Conservation (phyloP, 2,797 vertebrate species). For the Chromobotia macracanthus region DNA sequence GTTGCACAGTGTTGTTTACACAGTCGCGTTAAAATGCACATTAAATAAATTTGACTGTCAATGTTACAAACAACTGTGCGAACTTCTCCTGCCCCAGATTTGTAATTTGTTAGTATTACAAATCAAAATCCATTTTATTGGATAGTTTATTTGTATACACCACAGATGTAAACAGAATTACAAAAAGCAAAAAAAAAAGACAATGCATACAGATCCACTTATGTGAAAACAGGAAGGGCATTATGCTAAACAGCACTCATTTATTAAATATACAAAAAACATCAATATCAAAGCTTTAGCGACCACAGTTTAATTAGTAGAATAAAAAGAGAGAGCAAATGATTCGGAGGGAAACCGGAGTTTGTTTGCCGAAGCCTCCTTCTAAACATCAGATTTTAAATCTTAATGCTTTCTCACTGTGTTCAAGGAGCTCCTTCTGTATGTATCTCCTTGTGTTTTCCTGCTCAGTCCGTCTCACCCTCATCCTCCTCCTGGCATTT, state of each 20-base stretch:
- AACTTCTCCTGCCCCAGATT: too few species aligned
- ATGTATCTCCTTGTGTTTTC: not conserved
- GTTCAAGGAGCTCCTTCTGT: not conserved
- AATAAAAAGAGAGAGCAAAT: not conserved
- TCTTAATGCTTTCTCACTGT: not conserved
- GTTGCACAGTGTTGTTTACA: conserved; percentile 18
- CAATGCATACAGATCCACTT: too few species aligned
- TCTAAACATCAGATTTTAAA: too few species aligned
- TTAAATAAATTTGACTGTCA: too few species aligned
- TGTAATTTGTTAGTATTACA: too few species aligned
- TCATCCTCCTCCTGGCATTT: conserved; percentile 38
- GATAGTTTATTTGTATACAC: too few species aligned
- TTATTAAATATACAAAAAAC: not conserved
- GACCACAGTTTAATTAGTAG: not conserved
- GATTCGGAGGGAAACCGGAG: not conserved
- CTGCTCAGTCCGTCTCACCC: conserved; percentile 20
- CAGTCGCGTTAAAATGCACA: not conserved
- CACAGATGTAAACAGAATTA: too few species aligned
- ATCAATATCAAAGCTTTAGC: not conserved
- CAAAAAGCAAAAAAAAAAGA: too few species aligned
- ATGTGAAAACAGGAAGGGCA: not conserved
- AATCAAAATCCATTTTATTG: too few species aligned
- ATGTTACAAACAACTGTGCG: too few species aligned
- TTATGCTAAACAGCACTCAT: not conserved
- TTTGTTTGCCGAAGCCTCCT: not conserved